Evolutionary conservation across 2,113 vertebrate genomes (phyloP).

Genomic region (Thomomys bottae): DNA sequence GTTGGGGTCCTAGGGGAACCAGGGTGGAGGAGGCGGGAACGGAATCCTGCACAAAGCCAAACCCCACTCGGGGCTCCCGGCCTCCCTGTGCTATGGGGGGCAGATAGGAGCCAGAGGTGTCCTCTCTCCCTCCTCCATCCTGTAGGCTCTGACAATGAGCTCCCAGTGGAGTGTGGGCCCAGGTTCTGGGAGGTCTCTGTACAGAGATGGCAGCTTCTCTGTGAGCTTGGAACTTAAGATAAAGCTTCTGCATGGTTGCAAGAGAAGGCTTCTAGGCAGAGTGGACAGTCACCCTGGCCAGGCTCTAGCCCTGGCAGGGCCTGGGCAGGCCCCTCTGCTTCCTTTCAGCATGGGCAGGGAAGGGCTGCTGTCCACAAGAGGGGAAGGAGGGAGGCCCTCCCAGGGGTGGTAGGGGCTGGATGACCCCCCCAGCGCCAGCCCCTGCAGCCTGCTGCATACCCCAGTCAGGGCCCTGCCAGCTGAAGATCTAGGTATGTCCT

Average conservation of each 20-base stretch:
- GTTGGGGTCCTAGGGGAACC: neutral
- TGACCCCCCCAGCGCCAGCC: neutral
- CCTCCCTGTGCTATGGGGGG: neutral
- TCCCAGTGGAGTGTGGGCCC: no score
- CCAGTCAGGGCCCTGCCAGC: neutral
- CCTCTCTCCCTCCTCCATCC: neutral
- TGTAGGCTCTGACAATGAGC: neutral
- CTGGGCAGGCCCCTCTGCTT: neutral
- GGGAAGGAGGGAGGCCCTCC: neutral
- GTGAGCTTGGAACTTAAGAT: neutral
- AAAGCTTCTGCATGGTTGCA: neutral
- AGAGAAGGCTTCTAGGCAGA: no score
- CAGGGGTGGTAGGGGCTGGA: no score
- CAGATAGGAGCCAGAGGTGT: no score
- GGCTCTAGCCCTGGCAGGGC: neutral
- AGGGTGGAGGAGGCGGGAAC: neutral
- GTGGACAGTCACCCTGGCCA: neutral
- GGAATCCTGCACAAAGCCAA: no score
- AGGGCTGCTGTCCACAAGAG: neutral
- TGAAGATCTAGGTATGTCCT: neutral
- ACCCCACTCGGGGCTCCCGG: neutral
- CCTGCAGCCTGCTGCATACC: no score
- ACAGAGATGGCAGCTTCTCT: no score
- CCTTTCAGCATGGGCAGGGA: neutral
- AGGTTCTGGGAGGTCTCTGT: no score